Conservation (phyloP, 2,113 vertebrate genomes). For the Jaculus jaculus region DNA sequence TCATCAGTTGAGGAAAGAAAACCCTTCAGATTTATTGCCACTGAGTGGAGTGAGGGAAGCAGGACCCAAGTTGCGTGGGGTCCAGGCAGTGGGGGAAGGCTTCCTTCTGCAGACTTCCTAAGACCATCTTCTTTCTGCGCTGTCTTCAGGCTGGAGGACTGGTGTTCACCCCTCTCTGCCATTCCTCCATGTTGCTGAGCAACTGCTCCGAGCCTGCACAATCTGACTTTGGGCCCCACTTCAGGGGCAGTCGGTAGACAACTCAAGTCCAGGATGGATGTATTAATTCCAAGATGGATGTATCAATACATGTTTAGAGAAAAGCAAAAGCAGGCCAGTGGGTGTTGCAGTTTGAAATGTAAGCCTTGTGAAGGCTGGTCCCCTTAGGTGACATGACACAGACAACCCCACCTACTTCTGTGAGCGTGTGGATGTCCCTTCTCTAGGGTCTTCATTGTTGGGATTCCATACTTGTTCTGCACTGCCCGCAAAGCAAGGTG, state of each 20-base stretch:
- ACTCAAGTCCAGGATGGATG: neutral
- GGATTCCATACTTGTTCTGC: neutral
- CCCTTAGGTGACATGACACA: neutral
- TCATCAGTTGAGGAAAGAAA: neutral
- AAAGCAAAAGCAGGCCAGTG: neutral
- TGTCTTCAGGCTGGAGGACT: neutral
- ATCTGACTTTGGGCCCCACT: too few relatives aligned
- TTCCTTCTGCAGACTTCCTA: neutral
- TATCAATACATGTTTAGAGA: neutral
- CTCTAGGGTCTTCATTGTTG: neutral
- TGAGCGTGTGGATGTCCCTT: neutral
- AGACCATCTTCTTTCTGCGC: neutral
- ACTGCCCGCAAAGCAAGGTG: accelerated
- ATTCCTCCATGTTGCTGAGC: too few relatives aligned
- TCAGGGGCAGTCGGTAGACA: accelerated
- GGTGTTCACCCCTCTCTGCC: neutral
- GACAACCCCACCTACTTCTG: accelerated
- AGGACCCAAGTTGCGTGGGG: accelerated
- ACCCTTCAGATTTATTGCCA: neutral
- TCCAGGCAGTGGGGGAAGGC: accelerated
- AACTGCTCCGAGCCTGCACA: too few relatives aligned
- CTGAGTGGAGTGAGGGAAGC: too few relatives aligned
- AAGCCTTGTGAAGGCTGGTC: accelerated
- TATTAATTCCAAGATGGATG: neutral
- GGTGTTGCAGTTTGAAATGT: neutral